phyloP scores from a whole-genome alignment of 1,140 invertebrate species.

The Venustaconcha ellipsiformis region DNA sequence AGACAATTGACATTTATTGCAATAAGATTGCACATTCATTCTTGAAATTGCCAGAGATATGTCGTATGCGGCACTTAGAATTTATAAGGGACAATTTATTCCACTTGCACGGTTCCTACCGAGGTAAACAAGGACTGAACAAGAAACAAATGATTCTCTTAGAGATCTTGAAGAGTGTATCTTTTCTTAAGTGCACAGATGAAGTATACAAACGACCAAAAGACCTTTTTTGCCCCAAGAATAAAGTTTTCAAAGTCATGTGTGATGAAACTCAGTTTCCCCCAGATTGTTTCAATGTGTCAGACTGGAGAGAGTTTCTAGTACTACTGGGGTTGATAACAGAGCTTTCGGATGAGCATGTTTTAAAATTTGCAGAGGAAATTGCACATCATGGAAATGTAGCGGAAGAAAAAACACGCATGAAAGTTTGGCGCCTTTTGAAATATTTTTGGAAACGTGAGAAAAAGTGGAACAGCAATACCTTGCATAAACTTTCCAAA shows the following conservation, averaged over 20 bases:
- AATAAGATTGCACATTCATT: background rate
- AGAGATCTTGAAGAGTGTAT: background rate
- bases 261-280: background rate
- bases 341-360: background rate
- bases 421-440: no score
- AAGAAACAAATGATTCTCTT: background rate
- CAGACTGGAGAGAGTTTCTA: slow-evolving; percentile 11
- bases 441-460: no score
- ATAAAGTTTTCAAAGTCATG: background rate
- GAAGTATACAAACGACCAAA: background rate
- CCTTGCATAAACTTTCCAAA: no score
- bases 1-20: no score
- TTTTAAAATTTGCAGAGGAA: slow-evolving; percentile 7
- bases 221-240: slow-evolving; percentile 5
- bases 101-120: background rate
- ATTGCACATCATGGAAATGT: background rate
- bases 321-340: slow-evolving; percentile 5
- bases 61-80: background rate
- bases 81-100: background rate
- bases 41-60: background rate
- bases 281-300: background rate
- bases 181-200: slow-evolving; percentile 1
- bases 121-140: background rate
- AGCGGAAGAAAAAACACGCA: no score
- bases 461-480: no score